Evolutionary conservation across 2,888 invertebrate genomes (phyloP), one percentile per base, ranked within the genome.

Genomic region (Elmis aenea): DNA sequence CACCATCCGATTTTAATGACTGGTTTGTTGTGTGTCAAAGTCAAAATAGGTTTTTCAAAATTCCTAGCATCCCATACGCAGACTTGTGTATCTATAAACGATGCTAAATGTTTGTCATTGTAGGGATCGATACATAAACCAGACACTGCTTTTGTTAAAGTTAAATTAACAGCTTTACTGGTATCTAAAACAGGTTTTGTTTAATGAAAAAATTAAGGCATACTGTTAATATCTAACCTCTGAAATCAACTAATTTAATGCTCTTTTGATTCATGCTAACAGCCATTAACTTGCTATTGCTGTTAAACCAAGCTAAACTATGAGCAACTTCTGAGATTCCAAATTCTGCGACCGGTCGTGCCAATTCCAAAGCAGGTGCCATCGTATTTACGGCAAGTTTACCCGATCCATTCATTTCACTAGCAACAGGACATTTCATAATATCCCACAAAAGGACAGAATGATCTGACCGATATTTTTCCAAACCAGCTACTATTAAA

Each of bases 371-470:
- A 62, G 61, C 74, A 51, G 64, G 71, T 55, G 54, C 61, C 48
- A 56, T 52, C 14, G 68, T 57, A 30, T 55, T 58, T 18, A 66
- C 65, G 0, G 66, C 48, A 27, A 61, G 29, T 50, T 53, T 41
- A 3, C 52, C 51, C 13, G 42, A 42, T 40, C 58, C 54, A 43
- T 58, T 59, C 13, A 52, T 50, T 30, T 58, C 52, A 3, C 39
- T 34, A 5, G 40, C 60, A 14, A 60, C 52, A 1, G 74, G 66
- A 53, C 71, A 69, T 51, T 73, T 75, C 24, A 68, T 63, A 9
- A 89, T 81, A 66, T 96, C 94, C 93, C 94, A 96, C 26, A 95
- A 74, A 4, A 90, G 73, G 22, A 95, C 80, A 38, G 89, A 90
- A 62, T 85, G 83, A 65, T 95, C 95, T 20, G 86, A 84, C 45